These are phyloP conservation scores for Crenuchus spilurus DNA, from an alignment of 2,797 vertebrate species.

Conservation along the genomic window DNA sequence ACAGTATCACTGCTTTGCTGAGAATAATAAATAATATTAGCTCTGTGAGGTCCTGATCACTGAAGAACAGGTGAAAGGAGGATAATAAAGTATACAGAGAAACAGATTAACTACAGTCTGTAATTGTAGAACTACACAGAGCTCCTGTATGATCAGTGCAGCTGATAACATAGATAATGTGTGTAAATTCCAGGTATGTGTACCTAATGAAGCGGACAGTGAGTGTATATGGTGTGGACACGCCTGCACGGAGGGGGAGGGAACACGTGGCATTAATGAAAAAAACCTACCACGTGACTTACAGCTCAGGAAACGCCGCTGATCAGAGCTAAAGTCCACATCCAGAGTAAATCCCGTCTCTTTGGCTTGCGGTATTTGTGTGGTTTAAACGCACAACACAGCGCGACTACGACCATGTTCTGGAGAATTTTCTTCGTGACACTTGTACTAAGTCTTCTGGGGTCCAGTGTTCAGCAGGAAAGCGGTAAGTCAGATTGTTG, in stretches of 20 bases:
- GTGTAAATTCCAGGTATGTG: too few relatives aligned
- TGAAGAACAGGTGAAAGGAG: too few relatives aligned
- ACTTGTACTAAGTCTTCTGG: slow-evolving; percentile 58
- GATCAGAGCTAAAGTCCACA: slow-evolving; percentile 50
- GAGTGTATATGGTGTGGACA: background rate
- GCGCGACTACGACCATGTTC: slow-evolving; percentile 63
- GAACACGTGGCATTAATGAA: slow-evolving; percentile 26
- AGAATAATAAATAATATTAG: too few relatives aligned
- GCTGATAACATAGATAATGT: too few relatives aligned
- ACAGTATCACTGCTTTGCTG: too few relatives aligned
- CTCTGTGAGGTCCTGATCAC: too few relatives aligned
- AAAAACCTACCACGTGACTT: slow-evolving; percentile 75
- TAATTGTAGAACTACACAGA: too few relatives aligned
- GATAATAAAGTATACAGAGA: too few relatives aligned
- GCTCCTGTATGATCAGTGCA: too few relatives aligned
- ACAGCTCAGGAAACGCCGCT: slow-evolving; percentile 76
- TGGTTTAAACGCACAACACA: slow-evolving; percentile 1
- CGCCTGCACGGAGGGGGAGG: background rate
- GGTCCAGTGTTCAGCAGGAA: slow-evolving; percentile 43
- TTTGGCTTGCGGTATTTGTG: background rate
- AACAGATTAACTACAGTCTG: too few relatives aligned
- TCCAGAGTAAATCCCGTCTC: background rate
- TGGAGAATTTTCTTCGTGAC: slow-evolving; percentile 63
- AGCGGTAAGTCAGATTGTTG: slow-evolving; percentile 65
- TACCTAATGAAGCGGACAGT: too few relatives aligned